Base-by-base conservation (phyloP, 2,113 vertebrate genomes). In the Pseudorasbora parva region DNA sequence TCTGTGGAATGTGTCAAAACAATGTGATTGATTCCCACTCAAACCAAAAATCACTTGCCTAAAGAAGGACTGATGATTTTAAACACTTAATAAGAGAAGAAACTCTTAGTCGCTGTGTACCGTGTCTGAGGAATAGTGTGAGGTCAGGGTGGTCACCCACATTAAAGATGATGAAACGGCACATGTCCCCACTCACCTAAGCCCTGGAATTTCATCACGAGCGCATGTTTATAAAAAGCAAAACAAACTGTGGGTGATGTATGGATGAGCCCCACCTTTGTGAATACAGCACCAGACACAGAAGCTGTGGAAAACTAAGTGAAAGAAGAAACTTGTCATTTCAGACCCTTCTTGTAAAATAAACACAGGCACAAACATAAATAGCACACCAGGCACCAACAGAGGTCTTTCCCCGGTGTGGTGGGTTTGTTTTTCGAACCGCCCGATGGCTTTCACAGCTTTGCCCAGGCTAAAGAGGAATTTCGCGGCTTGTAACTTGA, bases 401-500 rank as follows among this genome's bases (percentile, higher is more conserved):
- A 89, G 87, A 83, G 84, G 86, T 30, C 51, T 78, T 72, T 75
- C 84, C 87, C 80, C 87, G 23, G 84, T 80, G 86, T 86, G 10
- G 43, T 88, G 77, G 91, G 91, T 93, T 94, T 94, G 92, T 93
- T 93, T 93, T 92, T 92, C 66, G 84, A 94, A 87, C 88, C 81
- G 87, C 90, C 91, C 87, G 88, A 93, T 84, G 93, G 91, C 92
- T 94, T 94, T 94, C 92, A 93, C 93, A 94, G 93, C 93, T 94
- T 91, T 92, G 88, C 85, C 90, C 90, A 85, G 89, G 91, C 87
- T 86, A 57, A 84, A 73, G 82, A 94, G 94, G 93, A 93, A 94
- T 94, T 93, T 91, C 89, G 43, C 69, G 86, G 89, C 86, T 89
- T 89, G 92, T 92, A 94, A 95, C 90, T 89, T 33, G 91, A 95